Conservation (phyloP, 2,888 invertebrate species). For the Dione juno region DNA sequence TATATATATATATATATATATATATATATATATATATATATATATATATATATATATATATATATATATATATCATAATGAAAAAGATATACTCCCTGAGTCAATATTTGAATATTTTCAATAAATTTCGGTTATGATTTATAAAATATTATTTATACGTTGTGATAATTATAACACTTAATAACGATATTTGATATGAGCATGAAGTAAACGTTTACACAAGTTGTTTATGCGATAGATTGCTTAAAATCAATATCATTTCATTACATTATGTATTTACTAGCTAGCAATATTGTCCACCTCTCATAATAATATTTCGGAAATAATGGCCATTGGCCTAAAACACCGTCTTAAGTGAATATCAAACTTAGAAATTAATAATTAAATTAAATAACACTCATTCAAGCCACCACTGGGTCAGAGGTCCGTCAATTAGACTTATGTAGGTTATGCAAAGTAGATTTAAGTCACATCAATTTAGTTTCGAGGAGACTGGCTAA, state of each 20-base stretch:
- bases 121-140: no score
- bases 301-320: not conserved
- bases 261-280: not conserved
- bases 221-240: not conserved
- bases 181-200: no score
- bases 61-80: no score
- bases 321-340: not conserved
- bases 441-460: conserved; percentile 23
- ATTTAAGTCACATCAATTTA: conserved; percentile 20
- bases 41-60: no score
- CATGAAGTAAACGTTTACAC: no score
- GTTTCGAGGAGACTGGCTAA: conserved; percentile 9
- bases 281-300: not conserved
- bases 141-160: no score
- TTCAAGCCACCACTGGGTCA: conserved; percentile 12
- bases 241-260: not conserved
- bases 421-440: conserved; percentile 14
- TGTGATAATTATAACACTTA: no score
- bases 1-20: no score
- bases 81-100: no score
- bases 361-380: conserved; percentile 15
- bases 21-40: no score
- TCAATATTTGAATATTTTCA: no score
- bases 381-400: conserved; percentile 14
- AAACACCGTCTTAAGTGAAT: conserved; percentile 3